phyloP scores from a whole-genome alignment of 2,797 vertebrate genomes.

The Prionace glauca region DNA sequence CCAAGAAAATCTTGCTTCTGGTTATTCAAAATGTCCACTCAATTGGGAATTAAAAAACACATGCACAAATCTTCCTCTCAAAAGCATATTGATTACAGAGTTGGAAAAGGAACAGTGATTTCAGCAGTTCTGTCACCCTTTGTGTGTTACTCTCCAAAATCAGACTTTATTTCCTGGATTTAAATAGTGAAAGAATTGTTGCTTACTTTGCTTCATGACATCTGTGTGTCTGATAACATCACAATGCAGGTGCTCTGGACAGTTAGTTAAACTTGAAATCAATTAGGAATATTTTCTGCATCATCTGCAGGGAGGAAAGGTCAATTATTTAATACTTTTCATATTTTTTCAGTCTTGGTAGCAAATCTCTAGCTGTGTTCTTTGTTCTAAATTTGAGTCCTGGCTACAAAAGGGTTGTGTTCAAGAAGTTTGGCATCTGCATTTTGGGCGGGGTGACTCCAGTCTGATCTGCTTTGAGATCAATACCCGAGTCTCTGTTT shows the following conservation, averaged over 20 bases:
- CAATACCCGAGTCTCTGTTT: background rate
- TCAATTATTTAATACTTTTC: background rate
- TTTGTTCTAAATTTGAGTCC: background rate
- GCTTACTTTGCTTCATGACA: background rate
- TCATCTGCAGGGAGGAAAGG: background rate
- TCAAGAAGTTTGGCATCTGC: background rate
- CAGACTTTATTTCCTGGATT: background rate
- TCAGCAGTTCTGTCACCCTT: too few relatives aligned
- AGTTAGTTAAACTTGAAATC: background rate
- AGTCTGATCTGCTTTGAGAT: background rate
- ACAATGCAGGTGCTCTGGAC: background rate
- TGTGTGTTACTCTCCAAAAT: background rate
- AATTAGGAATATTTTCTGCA: background rate
- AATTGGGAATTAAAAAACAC: too few relatives aligned
- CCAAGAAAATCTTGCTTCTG: too few relatives aligned
- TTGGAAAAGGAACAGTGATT: too few relatives aligned
- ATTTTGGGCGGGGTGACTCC: background rate
- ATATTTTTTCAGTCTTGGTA: background rate
- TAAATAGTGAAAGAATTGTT: background rate
- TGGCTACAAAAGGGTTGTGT: background rate
- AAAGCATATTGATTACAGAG: too few relatives aligned
- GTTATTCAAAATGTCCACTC: too few relatives aligned
- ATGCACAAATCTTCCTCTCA: too few relatives aligned
- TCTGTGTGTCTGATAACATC: background rate
- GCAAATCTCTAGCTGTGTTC: background rate